phyloP scores from a whole-genome alignment of 2,113 vertebrate species.

The Hystrix brachyura region DNA sequence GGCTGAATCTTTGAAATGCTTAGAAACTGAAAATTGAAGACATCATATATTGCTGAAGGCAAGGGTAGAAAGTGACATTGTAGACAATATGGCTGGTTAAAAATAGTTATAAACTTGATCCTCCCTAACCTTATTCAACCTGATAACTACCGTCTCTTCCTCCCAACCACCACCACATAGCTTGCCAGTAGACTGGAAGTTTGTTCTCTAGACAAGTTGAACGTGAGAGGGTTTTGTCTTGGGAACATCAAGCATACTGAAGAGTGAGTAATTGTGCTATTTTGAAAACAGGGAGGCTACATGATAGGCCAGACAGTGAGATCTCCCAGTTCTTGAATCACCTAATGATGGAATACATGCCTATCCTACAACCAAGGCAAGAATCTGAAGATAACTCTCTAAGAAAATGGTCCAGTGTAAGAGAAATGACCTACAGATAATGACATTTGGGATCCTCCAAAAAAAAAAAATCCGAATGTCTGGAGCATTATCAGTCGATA shows the following conservation, averaged over 20 bases:
- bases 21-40: neutral
- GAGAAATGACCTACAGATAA: neutral
- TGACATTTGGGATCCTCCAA: neutral
- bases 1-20: neutral
- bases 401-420: neutral
- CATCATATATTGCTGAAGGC: neutral
- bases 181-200: neutral
- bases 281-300: neutral
- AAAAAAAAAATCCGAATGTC: neutral
- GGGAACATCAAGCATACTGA: neutral
- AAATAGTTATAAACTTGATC: neutral
- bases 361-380: neutral
- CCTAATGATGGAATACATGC: neutral
- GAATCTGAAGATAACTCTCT: neutral
- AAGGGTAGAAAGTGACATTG: neutral
- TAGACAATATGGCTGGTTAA: neutral
- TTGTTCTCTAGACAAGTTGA: neutral
- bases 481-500: neutral
- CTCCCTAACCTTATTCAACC: neutral
- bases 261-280: neutral
- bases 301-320: neutral
- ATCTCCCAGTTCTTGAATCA: neutral
- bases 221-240: neutral
- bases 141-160: constrained; percentile 1
- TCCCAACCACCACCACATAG: neutral